Conservation (phyloP, 2,113 vertebrate species). For the Tupaia tana region DNA sequence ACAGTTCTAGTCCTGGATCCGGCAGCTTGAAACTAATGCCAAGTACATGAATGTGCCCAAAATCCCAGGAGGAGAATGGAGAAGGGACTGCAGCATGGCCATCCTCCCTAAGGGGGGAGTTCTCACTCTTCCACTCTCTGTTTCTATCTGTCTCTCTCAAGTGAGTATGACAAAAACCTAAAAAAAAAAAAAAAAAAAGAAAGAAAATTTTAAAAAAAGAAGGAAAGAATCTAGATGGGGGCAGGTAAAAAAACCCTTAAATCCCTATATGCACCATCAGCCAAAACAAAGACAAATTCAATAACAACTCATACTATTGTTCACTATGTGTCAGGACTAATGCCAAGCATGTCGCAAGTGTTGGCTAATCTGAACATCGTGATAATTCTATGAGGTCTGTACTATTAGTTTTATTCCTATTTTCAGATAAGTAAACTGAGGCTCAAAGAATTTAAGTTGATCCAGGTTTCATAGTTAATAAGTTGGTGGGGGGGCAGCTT, state of each 20-base stretch:
- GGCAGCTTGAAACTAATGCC: no score
- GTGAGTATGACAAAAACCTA: no score
- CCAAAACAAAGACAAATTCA: background rate
- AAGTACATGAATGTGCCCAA: no score
- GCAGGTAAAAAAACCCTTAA: background rate
- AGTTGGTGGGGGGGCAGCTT: background rate
- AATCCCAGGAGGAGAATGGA: no score
- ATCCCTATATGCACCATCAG: background rate
- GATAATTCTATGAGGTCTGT: background rate
- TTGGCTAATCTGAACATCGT: background rate
- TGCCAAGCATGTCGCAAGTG: background rate
- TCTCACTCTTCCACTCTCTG: no score
- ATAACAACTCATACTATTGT: background rate
- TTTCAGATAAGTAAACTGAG: conserved; percentile 21
- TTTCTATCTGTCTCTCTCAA: no score
- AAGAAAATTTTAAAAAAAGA: no score
- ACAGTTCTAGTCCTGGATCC: no score
- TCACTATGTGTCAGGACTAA: background rate
- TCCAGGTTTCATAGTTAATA: background rate
- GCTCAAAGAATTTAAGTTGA: background rate
- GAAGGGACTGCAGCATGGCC: no score
- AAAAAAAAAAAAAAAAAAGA: no score
- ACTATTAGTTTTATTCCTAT: background rate
- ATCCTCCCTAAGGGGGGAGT: no score
- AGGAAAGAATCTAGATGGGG: no score